Base-by-base conservation (phyloP, 2,113 vertebrate species). In the Cryptotis parvus region DNA sequence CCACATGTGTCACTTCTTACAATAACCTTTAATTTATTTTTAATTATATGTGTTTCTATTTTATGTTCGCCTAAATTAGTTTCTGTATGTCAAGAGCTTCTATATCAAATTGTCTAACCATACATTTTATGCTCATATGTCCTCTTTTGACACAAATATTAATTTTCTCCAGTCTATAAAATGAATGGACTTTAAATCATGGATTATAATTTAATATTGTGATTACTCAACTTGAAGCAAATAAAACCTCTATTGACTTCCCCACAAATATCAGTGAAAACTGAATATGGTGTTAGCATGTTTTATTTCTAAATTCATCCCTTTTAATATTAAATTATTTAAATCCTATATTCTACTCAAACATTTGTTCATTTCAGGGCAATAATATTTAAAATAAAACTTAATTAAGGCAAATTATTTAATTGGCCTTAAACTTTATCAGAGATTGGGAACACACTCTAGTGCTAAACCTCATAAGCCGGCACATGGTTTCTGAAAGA, bases 381-480 rank as follows among this genome's bases (percentile, higher is more conserved):
- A 87, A 35, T 68, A 76, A 74, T 24, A 76, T 66, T 65, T 18
- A 29, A 77, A 49, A 82, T 29, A 65, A 27, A 65, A 31, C 3
- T 7, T 18, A 69, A 76, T 24, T n/a, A 70, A 76, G 41, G 2
- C 33, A 92, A 92, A 72, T 70, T 11, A 33, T 65, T 89, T 68
- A 84, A 65, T 49, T 88, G 31, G 12, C 81, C 49, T 85, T 80
- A 80, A 84, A 69, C 2, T 27, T 74, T 75, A 84, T 92, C 41
- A 85, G 26, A 75, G 31, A 1, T 89, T 55, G 63, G 45, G 16
- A 89, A 81, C 31, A 70, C 10, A 49, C 11, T n/a, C 29, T 12
- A 41, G 4, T 29, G 63, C 15, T 58, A 58, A 18, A 58, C 2
- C 22, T 58, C 16, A 22, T 22, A 58, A 58, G 55, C 18, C 22